Base-by-base conservation (phyloP, 2,888 invertebrate species). In the Ennomos quercinarius region DNA sequence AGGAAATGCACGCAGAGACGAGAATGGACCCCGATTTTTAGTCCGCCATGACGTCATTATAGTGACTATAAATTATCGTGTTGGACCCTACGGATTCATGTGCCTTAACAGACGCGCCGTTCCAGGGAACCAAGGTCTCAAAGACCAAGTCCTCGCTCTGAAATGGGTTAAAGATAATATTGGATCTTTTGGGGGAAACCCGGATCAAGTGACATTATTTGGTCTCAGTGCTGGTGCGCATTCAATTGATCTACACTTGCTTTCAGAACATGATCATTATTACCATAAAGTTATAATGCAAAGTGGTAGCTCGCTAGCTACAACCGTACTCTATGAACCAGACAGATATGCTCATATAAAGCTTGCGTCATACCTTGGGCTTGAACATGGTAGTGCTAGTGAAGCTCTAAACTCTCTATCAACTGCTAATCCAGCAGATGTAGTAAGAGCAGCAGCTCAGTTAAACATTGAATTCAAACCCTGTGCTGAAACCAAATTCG, bases 61-160 rank as follows among this genome's bases (percentile, higher is more conserved):
- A 2, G 80, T 87, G 0, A 77, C 79, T 2, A 35, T 87, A 0
- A 83, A 80, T 49, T 84, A 87, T 52, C 73, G 87, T 8, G 47
- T 80, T 0, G 84, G 83, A 11, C 74, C 82, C 0, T 87, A 83
- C 48, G 87, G 87, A 9, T 87, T 87, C 51, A 83, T 87, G 82
- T 85, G 85, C 44, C 71, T 86, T 0, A 77, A 79, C 45, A 74
- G 63, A n/a, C 74, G 78, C 8, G 73, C 77, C 42, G 70, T 80
- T 10, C 77, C 85, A 2, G 87, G 86, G 10, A 87, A 87, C 49
- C 81, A 83, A 64, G 87, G 87, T 0, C 66, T 87, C 0, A 86
- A 85, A 71, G 87, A 87, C 53, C 87, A 87, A 64, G 40, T 73
- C 0, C 27, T 76, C 9, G 87, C 81, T 38, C 63, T 87, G 8